Conservation (phyloP, 2,888 invertebrate species). For the Thereva nobilitata region DNA sequence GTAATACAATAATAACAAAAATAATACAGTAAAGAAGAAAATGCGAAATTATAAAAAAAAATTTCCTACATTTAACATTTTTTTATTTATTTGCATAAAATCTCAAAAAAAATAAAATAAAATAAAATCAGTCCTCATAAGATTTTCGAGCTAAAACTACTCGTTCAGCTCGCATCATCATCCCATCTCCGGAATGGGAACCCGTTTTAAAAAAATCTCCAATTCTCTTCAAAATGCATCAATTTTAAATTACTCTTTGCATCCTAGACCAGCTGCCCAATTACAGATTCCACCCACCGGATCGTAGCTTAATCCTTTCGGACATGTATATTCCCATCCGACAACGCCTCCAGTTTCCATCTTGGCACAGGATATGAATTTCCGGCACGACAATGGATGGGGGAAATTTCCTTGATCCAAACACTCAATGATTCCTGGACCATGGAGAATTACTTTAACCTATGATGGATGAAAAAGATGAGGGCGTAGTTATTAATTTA, state of each 20-base stretch:
- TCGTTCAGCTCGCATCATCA: no score
- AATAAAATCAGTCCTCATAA: no score
- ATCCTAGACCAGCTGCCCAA: constrained; percentile 82
- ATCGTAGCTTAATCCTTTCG: constrained; percentile 82
- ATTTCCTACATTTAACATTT: no score
- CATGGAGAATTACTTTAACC: constrained; percentile 64
- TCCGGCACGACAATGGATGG: constrained; percentile 86
- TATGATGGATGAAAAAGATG: constrained; percentile 37
- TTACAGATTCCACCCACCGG: constrained; percentile 90
- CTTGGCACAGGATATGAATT: constrained; percentile 87
- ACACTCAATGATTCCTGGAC: constrained; percentile 79
- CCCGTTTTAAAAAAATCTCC: neutral
- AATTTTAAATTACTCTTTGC: constrained; percentile 62
- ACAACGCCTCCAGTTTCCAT: constrained; percentile 77
- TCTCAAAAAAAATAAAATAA: no score
- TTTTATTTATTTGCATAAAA: no score
- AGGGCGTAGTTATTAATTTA: no score
- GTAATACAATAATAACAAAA: no score
- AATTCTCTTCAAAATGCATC: constrained; percentile 6
- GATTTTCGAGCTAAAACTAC: no score
- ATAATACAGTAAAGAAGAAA: no score
- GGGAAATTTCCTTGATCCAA: constrained; percentile 89
- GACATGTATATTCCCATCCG: constrained; percentile 89
- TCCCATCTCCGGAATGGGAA: no score
- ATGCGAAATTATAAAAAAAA: no score